These are phyloP conservation scores for Kryptolebias ocellatus DNA, from an alignment of 2,797 vertebrate genomes.

Conservation along the genomic window DNA sequence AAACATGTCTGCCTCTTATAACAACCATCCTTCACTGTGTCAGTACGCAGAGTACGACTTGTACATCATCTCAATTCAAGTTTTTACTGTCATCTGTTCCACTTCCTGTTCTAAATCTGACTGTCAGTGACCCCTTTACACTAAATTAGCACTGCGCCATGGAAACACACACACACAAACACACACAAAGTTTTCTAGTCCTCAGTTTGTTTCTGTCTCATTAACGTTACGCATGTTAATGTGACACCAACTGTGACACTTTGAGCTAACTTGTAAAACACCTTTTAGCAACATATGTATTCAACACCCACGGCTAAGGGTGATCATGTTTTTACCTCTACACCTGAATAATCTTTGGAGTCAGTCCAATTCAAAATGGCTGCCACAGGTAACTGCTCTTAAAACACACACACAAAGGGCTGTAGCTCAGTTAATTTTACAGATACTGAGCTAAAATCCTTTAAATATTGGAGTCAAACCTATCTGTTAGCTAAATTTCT, in stretches of 20 bases:
- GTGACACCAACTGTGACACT: slow-evolving; percentile 25
- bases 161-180: slow-evolving; percentile 25
- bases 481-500: too few relatives aligned
- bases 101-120: slow-evolving; percentile 74
- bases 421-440: too few relatives aligned
- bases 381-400: too few relatives aligned
- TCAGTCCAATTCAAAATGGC: too few relatives aligned
- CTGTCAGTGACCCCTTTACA: slow-evolving; percentile 69
- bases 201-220: slow-evolving; percentile 58
- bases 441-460: too few relatives aligned
- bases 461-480: too few relatives aligned
- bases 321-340: too few relatives aligned
- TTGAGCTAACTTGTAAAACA: not conserved
- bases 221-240: slow-evolving; percentile 62
- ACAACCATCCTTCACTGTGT: slow-evolving; percentile 4
- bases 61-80: slow-evolving; percentile 3
- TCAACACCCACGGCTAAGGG: too few relatives aligned
- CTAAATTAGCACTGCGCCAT: slow-evolving; percentile 69
- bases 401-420: too few relatives aligned
- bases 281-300: not conserved
- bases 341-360: too few relatives aligned
- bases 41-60: slow-evolving; percentile 4
- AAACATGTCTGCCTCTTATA: slow-evolving; percentile 4
- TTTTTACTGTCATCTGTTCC: slow-evolving; percentile 53
- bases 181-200: slow-evolving; percentile 31